Evolutionary conservation across 2,113 vertebrate species (phyloP), one percentile per base, ranked within the genome.

Genomic region (Periophthalmodon schlosseri): DNA sequence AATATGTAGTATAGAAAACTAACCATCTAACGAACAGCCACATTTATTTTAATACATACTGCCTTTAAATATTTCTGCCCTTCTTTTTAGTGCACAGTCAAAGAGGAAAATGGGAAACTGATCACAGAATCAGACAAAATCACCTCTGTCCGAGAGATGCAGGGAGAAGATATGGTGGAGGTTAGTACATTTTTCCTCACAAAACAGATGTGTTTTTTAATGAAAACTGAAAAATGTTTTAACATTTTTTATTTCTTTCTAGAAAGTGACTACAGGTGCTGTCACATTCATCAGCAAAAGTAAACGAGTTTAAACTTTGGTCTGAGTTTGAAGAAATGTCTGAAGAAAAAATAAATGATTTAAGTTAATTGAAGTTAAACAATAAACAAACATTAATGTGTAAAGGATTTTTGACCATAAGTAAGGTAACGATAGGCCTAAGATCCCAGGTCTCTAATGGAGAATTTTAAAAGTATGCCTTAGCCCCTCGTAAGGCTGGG

Each of bases 131-230:
- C 91, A 2, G 93, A 95, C 0, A 95, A 91, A 75, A 94, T 96
- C 54, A 88, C 75, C 2, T 94, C 95, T 0, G 88, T 95, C 50
- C 92, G 95, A 49, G 94, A 96, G 91, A 52, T 96, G 10, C 89
- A 92, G 81, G 96, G 94, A 15, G 89, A 87, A 7, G 93, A 96
- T 72, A 95, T 97, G 95, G 86, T 95, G 6, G 96, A 96, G 93
- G 96, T 96, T 73, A 83, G 88, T 33, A 13, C 11, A 5, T 44
- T 47, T 67, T 67, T 23, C 21, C 21, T 21, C 1, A 46, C 20
- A 23, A n/a, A 44, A 23, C 5, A 36, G 18, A 44, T 44, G 15
- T 44, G 20, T 36, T 15, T 36, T 28, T 18, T 65, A 34, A 9
- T 36, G 39, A 44, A 65, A 34, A 39, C 7, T 20, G 5, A 7